Base-by-base conservation (phyloP, 2,888 invertebrate species). In the Zygothrica quintamaculata region DNA sequence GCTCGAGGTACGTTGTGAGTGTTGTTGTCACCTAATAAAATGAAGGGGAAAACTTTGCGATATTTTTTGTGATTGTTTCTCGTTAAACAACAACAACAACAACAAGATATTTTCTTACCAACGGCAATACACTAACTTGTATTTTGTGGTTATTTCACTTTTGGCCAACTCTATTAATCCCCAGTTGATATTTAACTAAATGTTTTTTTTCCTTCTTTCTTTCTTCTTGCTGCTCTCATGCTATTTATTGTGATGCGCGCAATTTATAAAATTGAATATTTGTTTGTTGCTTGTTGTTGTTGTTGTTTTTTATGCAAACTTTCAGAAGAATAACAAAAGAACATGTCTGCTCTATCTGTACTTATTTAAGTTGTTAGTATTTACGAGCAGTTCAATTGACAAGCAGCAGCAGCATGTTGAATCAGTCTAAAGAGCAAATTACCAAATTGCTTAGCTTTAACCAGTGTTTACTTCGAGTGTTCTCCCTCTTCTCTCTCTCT, bases 201-300 rank as follows among this genome's bases (percentile, higher is more conserved):
- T 72, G 58, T 61, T 77, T 40, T 44, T 59, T 44, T 60, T 46
- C 64, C 73, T 65, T 26, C 73, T 44, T 46, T 50, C 51, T 64
- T 56, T 64, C 22, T 22, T 50, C 51, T 58, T 52, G 58, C 15
- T 22, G 44, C 33, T 50, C 48, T 44, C n/a, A n/a, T 57, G 51
- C 57, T 53, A 61, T 67, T 75, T 65, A 68, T 59, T 74, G 67
- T 57, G 57, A 69, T 55, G 61, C 40, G 47, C 55, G 62, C 73
- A 66, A 77, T 77, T 77, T 74, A 77, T 57, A 74, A 77, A 74
- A 77, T 77, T 77, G 74, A 77, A 74, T 67, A n/a, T n/a, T n/a
- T n/a, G n/a, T n/a, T n/a, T n/a, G n/a, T n/a, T n/a, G n/a, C n/a
- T n/a, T n/a, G n/a, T n/a, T n/a, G n/a, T n/a, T n/a, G n/a, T n/a